A percentile compares a stretch with the other conserved stretches of the same genome.
phyloP scores from a whole-genome alignment of 2,113 vertebrate genomes.

The Danionella cerebrum region DNA sequence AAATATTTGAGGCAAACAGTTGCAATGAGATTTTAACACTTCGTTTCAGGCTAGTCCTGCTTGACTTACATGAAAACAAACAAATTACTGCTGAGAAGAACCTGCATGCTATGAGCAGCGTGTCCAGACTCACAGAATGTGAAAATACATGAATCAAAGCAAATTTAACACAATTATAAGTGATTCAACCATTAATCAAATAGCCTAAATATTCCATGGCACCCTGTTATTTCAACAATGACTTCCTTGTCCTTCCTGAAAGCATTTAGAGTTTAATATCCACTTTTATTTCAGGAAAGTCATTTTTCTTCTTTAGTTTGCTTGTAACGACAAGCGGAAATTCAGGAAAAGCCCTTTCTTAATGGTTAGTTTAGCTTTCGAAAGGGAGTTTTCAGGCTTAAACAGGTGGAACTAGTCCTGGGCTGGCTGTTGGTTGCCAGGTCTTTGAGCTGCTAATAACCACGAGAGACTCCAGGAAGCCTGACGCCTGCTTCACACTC shows the following conservation, averaged over 20 bases:
- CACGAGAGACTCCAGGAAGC: conserved; percentile 4
- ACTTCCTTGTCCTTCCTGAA: neutral
- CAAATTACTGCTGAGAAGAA: neutral
- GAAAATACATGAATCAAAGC: neutral
- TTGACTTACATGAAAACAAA: conserved; percentile 15
- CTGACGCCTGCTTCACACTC: neutral
- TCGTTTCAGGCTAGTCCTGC: conserved; percentile 17
- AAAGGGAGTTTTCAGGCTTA: conserved; percentile 11
- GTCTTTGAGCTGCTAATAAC: conserved; percentile 34
- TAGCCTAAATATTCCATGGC: neutral
- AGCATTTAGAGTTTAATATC: neutral
- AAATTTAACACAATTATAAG: neutral
- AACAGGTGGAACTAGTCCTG: conserved; percentile 35
- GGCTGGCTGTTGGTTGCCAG: neutral
- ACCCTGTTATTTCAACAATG: neutral
- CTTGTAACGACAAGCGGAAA: neutral
- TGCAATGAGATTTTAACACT: conserved; percentile 30
- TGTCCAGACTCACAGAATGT: neutral
- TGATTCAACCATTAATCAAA: neutral
- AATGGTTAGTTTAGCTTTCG: neutral
- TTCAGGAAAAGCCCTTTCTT: neutral
- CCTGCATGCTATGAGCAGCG: neutral
- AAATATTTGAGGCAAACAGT: conserved; percentile 33
- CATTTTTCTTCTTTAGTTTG: neutral
- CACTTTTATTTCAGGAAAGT: neutral